Evolutionary conservation across 2,113 vertebrate species (phyloP).

Genomic region (Ahaetulla prasina): DNA sequence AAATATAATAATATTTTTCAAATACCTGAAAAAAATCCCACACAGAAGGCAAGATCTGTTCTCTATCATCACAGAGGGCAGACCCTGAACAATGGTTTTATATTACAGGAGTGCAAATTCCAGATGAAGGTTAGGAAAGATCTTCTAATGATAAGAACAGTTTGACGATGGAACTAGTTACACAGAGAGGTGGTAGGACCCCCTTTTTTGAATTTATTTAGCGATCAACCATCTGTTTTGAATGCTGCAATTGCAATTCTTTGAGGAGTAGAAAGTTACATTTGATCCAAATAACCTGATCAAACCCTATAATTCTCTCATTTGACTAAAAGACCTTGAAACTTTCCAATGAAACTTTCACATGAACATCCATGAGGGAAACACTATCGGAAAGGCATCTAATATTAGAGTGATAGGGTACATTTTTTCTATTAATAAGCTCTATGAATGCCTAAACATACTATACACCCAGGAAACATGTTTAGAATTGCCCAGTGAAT

Average conservation of each 20-base stretch:
- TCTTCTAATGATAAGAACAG: not conserved
- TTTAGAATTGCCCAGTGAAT: not conserved
- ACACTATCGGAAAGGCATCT: not conserved
- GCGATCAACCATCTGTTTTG: not conserved
- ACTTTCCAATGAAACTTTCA: not conserved
- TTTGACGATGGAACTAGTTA: not conserved
- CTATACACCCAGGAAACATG: not conserved
- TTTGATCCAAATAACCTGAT: not conserved
- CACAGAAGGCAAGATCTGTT: not conserved
- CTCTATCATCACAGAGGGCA: not conserved
- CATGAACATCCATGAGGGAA: not conserved
- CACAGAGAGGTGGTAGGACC: not conserved
- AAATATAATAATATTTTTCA: not conserved
- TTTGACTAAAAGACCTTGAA: not conserved
- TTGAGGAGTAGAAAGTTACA: not conserved
- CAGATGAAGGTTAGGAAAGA: not conserved
- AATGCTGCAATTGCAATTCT: not conserved
- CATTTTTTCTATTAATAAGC: not conserved
- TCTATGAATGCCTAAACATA: no score
- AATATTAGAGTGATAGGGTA: not conserved
- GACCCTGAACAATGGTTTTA: not conserved
- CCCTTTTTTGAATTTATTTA: not conserved
- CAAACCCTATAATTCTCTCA: not conserved
- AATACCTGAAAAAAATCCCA: not conserved
- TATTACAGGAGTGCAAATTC: not conserved